Evolutionary conservation across 2,888 invertebrate genomes (phyloP), one percentile per base, ranked within the genome.

Genomic region (Caenorhabditis imperialis): DNA sequence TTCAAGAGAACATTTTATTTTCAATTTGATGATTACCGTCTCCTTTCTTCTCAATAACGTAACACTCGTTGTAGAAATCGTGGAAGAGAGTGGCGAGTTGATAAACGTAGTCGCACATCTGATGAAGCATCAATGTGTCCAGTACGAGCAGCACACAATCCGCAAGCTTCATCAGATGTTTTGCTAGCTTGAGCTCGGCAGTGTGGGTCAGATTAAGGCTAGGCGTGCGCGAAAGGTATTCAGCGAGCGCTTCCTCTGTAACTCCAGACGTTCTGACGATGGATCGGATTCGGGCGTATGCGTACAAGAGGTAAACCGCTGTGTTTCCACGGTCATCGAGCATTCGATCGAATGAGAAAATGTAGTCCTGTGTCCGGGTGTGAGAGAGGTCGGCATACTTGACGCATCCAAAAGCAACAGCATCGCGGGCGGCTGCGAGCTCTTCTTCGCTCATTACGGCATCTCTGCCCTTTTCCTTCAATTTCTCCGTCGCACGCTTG

Each of bases 311-410:
- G 88, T 99, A 99, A 0, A 96, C 97, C 0, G 99, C 99, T 0
- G 99, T 99, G 89, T 99, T 99, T 10, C 99, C 99, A 88, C 94
- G 93, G 89, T 99, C 98, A 88, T 99, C 97, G 77, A 99, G 91
- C 99, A 99, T 99, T 89, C 95, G 95, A 88, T 99, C 96, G 89
- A 97, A 99, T 0, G 96, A 97, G 90, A 99, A 99, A 1, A 98
- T 92, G 88, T 99, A 99, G 88, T 98, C 98, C 67, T 81, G 93
- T 63, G 92, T 92, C 74, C 96, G 92, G 89, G 96, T 96, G 87
- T 97, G 96, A 14, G 93, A 94, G 50, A 99, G 91, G 91, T 99
- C 99, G 4, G 98, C 93, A 89, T 99, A 99, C 89, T 97, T 99
- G 65, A 99, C 96, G 88, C 99, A 99, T 4, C 98, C 96, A 89